Evolutionary conservation across 2,888 invertebrate genomes (phyloP).

Genomic region (Oscheius onirici): DNA sequence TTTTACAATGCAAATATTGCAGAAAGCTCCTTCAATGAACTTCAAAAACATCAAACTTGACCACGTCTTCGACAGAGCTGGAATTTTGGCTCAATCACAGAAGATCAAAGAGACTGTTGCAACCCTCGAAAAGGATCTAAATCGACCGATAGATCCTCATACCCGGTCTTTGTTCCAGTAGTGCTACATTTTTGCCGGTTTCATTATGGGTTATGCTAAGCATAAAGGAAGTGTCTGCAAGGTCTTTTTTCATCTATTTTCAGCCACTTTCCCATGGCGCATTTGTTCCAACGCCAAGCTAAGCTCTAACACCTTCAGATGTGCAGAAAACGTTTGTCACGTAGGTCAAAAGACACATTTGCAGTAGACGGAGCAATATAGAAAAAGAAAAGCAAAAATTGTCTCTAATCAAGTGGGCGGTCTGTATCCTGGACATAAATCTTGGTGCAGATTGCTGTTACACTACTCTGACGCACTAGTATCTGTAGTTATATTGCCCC

Average conservation of each 20-base stretch:
- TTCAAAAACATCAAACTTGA: conserved; percentile 18
- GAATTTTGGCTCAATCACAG: conserved; percentile 22
- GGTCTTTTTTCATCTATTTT: too few species aligned
- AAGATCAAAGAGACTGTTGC: conserved; percentile 24
- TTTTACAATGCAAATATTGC: neutral
- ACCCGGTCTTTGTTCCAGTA: conserved; percentile 1
- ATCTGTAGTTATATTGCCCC: conserved; percentile 20
- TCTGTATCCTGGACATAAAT: conserved; percentile 20
- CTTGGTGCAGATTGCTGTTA: conserved; percentile 30
- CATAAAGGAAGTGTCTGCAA: too few species aligned
- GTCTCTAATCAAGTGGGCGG: conserved; percentile 22
- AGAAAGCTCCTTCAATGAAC: conserved; percentile 23
- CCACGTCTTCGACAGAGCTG: conserved; percentile 30
- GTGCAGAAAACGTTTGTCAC: neutral
- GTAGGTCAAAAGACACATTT: neutral
- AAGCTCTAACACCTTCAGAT: too few species aligned
- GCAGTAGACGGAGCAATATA: neutral
- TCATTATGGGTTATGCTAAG: too few species aligned
- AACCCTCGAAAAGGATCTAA: conserved; percentile 14
- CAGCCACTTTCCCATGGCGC: too few species aligned
- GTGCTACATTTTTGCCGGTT: neutral
- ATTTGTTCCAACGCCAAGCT: too few species aligned
- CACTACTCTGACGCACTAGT: conserved; percentile 33
- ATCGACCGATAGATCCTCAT: neutral
- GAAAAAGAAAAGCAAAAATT: neutral